These are phyloP conservation scores for Istiophorus platypterus DNA, from an alignment of 2,113 vertebrate species.

Conservation along the genomic window DNA sequence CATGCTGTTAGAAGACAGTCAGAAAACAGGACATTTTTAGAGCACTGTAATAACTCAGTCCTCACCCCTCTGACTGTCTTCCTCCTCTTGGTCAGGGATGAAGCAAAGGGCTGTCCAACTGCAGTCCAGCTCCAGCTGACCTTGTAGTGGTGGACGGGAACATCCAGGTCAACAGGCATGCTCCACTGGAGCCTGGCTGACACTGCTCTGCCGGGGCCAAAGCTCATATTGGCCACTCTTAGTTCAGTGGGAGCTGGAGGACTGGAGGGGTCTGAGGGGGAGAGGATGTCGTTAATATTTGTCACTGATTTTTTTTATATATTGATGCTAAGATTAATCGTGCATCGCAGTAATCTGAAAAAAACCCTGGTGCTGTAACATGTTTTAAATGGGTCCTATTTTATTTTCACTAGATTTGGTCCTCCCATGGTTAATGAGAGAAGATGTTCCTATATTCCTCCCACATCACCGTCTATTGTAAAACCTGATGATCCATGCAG, in stretches of 20 bases:
- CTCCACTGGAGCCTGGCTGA: slow-evolving; percentile 86
- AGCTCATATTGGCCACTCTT: slow-evolving; percentile 86
- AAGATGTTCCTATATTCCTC: too few relatives aligned
- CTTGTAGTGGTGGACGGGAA: slow-evolving; percentile 93
- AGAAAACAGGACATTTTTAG: neutral
- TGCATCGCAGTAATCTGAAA: too few relatives aligned
- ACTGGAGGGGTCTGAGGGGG: slow-evolving; percentile 86
- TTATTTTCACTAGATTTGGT: too few relatives aligned
- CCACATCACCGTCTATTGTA: too few relatives aligned
- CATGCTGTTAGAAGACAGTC: too few relatives aligned
- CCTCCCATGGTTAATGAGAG: too few relatives aligned
- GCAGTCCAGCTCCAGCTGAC: slow-evolving; percentile 91
- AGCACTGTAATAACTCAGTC: neutral
- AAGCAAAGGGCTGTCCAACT: slow-evolving; percentile 78
- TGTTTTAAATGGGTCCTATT: too few relatives aligned
- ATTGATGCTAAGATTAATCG: neutral
- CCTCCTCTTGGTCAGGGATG: slow-evolving; percentile 88
- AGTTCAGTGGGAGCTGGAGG: slow-evolving; percentile 89
- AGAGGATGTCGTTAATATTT: neutral
- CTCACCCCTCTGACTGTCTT: slow-evolving; percentile 89
- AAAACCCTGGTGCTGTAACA: too few relatives aligned
- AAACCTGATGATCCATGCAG: too few relatives aligned
- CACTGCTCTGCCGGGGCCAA: slow-evolving; percentile 81
- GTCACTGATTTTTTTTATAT: too few relatives aligned
- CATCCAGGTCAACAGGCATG: slow-evolving; percentile 86